These are phyloP conservation scores for Hydra vulgaris DNA, from an alignment of 30 jellyfish, hydroid and myxozoan genomes.

Conservation along the genomic window DNA sequence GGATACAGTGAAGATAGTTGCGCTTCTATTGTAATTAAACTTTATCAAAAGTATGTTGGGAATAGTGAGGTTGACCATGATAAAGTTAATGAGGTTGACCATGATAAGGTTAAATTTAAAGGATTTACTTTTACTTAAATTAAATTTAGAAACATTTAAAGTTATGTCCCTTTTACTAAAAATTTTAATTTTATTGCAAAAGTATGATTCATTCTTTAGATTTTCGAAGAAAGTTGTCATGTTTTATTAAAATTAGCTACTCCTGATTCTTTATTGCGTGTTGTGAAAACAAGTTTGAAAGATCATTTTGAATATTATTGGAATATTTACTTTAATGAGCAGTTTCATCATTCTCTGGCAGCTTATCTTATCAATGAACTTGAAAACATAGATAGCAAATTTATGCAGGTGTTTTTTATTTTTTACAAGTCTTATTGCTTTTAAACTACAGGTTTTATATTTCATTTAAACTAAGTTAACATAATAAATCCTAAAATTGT, in stretches of 20 bases:
- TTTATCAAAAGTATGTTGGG: conserved; percentile 1
- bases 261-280: conserved; percentile 7
- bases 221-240: conserved; percentile 26
- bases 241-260: conserved; percentile 42
- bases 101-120: too few species aligned
- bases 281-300: background rate
- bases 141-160: too few species aligned
- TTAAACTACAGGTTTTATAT: background rate
- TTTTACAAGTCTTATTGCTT: background rate
- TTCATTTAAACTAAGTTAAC: too few species aligned
- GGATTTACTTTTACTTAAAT: too few species aligned
- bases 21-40: conserved; percentile 38
- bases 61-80: conserved; percentile 35
- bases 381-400: background rate
- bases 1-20: conserved; percentile 47
- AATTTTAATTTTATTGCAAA: too few species aligned
- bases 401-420: conserved; percentile 10
- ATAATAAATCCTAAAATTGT: too few species aligned
- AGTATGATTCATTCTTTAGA: conserved; percentile 12
- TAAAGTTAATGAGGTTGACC: too few species aligned
- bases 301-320: conserved; percentile 23
- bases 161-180: too few species aligned
- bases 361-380: conserved; percentile 5
- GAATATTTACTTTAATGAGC: conserved; percentile 43
- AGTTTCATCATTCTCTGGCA: conserved; percentile 30